Conservation (phyloP, 2,797 vertebrate genomes). For the Clarias laeviceps region DNA sequence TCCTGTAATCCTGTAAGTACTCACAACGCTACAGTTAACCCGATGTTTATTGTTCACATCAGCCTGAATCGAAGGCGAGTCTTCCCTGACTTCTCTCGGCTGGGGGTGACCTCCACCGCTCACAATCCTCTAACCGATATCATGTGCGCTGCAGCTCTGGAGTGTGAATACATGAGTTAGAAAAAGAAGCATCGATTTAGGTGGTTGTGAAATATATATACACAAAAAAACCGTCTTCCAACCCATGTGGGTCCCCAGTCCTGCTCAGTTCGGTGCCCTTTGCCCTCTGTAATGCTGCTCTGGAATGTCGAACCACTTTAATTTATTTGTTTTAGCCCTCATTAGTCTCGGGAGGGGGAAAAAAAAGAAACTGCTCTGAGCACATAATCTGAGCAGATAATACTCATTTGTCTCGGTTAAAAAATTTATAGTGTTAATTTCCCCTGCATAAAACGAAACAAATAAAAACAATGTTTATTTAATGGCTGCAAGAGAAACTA, state of each 20-base stretch:
- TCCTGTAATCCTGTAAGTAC: conserved; percentile 6
- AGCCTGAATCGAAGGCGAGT: neutral
- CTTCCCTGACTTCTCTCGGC: neutral
- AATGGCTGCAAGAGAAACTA: no score
- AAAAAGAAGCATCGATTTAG: neutral
- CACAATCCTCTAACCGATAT: conserved; percentile 40
- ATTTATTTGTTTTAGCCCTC: conserved; percentile 11
- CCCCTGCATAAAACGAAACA: no score
- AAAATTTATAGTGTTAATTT: neutral
- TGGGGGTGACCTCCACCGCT: conserved; percentile 27
- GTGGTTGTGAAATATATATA: conserved; percentile 28
- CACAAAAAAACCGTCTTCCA: neutral
- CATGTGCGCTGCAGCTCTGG: conserved; percentile 40
- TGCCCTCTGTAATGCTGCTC: conserved; percentile 29
- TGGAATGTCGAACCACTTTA: conserved; percentile 29
- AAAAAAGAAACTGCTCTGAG: neutral
- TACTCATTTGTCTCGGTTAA: neutral
- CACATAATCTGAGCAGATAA: neutral
- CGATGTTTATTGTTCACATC: neutral
- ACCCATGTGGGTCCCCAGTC: conserved; percentile 21
- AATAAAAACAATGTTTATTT: neutral
- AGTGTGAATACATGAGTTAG: neutral
- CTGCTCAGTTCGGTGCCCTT: conserved; percentile 24
- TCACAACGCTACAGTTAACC: neutral
- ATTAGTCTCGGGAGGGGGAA: neutral